These are phyloP conservation scores for Leucophenga montana DNA, from an alignment of 2,888 invertebrate genomes.

Conservation along the genomic window DNA sequence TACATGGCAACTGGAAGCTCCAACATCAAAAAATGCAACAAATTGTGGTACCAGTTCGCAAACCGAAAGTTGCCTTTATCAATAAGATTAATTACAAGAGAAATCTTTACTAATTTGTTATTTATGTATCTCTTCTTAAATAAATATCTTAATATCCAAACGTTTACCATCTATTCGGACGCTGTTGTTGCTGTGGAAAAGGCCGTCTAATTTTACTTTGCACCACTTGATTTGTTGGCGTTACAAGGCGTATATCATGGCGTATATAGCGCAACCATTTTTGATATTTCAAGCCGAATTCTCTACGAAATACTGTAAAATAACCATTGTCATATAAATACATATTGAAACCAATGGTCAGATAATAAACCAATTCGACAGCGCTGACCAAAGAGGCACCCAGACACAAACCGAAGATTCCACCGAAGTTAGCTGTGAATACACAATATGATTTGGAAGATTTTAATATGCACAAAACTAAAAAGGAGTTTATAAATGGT, in stretches of 20 bases:
- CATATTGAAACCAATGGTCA: slow-evolving; percentile 63
- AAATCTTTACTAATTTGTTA: background rate
- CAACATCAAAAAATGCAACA: slow-evolving; percentile 29
- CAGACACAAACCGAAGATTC: slow-evolving; percentile 74
- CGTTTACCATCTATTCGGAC: slow-evolving; percentile 20
- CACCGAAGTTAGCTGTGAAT: slow-evolving; percentile 73
- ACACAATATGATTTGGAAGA: background rate
- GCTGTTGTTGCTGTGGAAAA: slow-evolving; percentile 42
- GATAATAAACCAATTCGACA: slow-evolving; percentile 73
- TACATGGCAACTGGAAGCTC: slow-evolving; percentile 33
- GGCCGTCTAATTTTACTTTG: slow-evolving; percentile 39
- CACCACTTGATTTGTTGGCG: background rate
- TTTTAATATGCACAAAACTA: too few species aligned
- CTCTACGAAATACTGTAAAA: slow-evolving; percentile 40
- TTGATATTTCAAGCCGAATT: slow-evolving; percentile 36
- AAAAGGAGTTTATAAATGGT: background rate
- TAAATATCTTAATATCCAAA: slow-evolving; percentile 46
- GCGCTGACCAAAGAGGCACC: slow-evolving; percentile 74
- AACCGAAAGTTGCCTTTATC: background rate
- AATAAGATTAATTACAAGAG: background rate
- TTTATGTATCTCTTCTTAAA: background rate
- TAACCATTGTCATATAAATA: slow-evolving; percentile 63
- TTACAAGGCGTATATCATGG: slow-evolving; percentile 32
- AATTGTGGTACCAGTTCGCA: background rate
- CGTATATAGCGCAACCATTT: slow-evolving; percentile 43